Evolutionary conservation across 2,797 vertebrate species (phyloP).

Genomic region (Oreonectes daqikongensis): DNA sequence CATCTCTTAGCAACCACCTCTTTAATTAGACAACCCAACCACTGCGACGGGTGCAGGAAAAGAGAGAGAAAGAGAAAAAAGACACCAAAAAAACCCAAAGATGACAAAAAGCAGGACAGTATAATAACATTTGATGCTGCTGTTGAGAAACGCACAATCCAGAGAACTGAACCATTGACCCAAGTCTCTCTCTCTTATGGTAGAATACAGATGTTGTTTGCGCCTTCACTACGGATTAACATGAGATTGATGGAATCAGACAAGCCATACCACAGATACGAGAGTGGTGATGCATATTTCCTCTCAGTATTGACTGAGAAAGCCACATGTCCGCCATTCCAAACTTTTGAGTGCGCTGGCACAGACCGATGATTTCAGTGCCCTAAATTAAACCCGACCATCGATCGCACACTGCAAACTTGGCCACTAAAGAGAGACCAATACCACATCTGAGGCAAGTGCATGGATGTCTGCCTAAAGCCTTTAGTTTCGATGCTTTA

Average conservation of each 20-base stretch:
- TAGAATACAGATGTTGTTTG: slow-evolving; percentile 8
- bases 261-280: slow-evolving; percentile 52
- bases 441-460: background rate
- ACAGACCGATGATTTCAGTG: slow-evolving; percentile 56
- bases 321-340: slow-evolving; percentile 33
- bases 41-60: slow-evolving; percentile 53
- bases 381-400: background rate
- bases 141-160: slow-evolving; percentile 3
- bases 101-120: background rate
- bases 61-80: slow-evolving; percentile 1
- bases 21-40: slow-evolving; percentile 75
- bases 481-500: background rate
- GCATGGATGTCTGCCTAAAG: background rate
- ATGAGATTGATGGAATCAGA: slow-evolving; percentile 56
- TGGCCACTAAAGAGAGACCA: background rate
- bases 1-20: slow-evolving; percentile 81
- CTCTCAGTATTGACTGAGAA: slow-evolving; percentile 62
- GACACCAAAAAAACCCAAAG: background rate
- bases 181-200: background rate
- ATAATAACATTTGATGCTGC: background rate
- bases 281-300: slow-evolving; percentile 50
- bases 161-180: background rate
- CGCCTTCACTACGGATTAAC: slow-evolving; percentile 6
- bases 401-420: background rate
- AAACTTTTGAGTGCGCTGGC: slow-evolving; percentile 28